A percentile compares a stretch with the other conserved stretches of the same genome.
Conservation (phyloP, 2,797 vertebrate genomes). For the Tokudaia tokunoshimensis region DNA sequence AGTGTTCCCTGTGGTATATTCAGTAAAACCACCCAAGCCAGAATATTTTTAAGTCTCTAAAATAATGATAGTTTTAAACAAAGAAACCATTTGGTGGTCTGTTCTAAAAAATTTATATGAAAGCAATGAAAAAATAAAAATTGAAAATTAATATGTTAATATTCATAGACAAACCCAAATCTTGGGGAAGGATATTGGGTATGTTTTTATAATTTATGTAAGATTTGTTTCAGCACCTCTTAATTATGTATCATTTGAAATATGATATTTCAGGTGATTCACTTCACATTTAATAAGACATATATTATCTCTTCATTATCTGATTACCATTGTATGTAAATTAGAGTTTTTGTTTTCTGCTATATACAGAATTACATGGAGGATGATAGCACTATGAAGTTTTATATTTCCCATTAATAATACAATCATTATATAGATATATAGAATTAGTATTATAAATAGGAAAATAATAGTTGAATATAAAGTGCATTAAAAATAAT, state of each 20-base stretch:
- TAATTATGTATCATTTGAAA: constrained; percentile 66
- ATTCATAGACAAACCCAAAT: constrained; percentile 55
- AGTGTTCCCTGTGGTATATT: constrained; percentile 67
- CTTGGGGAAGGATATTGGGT: neutral
- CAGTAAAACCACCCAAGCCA: constrained; percentile 76
- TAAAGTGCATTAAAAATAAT: neutral
- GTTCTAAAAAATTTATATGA: constrained; percentile 60
- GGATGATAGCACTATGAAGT: neutral
- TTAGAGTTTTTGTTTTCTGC: constrained; percentile 14
- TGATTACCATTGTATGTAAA: constrained; percentile 26
- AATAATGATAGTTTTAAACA: neutral
- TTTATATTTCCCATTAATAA: constrained; percentile 46
- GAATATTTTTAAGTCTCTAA: neutral
- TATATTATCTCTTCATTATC: constrained; percentile 58
- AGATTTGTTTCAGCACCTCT: neutral
- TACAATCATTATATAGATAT: neutral
- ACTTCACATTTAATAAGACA: neutral
- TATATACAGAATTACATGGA: neutral
- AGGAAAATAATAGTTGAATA: constrained; percentile 50
- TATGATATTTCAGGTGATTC: neutral
- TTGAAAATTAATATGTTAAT: constrained; percentile 65
- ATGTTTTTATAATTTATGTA: neutral
- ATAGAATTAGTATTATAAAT: neutral
- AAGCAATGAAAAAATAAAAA: constrained; percentile 70
- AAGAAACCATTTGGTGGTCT: constrained; percentile 38